Base-by-base conservation (phyloP, 2,113 vertebrate genomes). In the Corynorhinus townsendii region DNA sequence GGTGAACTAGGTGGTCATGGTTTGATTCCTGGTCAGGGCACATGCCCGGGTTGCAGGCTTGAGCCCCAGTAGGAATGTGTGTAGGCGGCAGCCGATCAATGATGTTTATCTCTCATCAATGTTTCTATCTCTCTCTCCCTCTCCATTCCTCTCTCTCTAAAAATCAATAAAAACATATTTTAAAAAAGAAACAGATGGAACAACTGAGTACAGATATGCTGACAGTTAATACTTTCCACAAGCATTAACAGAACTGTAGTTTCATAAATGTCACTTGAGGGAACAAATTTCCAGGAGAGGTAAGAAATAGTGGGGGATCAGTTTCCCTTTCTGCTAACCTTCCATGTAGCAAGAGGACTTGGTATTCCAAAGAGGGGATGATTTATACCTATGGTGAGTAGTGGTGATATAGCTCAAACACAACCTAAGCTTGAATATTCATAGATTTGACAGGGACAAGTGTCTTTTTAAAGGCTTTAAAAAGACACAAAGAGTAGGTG, bases 211-310 rank as follows among this genome's bases (percentile, higher is more conserved):
- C 11, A 95, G 87, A 96, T 52, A 89, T 40, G 7, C 85, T 96
- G 96, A 96, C 38, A 90, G 75, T 83, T 92, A 69, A 90, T 75
- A 33, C n/a, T 88, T 96, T 96, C 88, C 72, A 92, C 17, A 95
- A 95, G 77, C n/a, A 91, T 62, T 81, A 90, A 95, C 30, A 92
- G 20, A n/a, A 33, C 26, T 72, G 24, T 56, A 35, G 87, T 93
- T 96, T 95, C 66, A 83, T 86, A 96, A 95, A 96, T 95, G 79
- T 73, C 69, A 93, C 59, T 64, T 52, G 33, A 90, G 49, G 76
- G 82, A 97, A 93, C 85, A 97, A 26, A 96, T 85, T 93, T 43
- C 80, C 96, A 54, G 47, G 96, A 52, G 45, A 62, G 96, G 73
- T 73, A 88, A 66, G 38, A 89, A 93, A 20, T 40, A 38, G n/a